Conservation (phyloP, 1,140 invertebrate genomes). For the Camponotus vicinus region DNA sequence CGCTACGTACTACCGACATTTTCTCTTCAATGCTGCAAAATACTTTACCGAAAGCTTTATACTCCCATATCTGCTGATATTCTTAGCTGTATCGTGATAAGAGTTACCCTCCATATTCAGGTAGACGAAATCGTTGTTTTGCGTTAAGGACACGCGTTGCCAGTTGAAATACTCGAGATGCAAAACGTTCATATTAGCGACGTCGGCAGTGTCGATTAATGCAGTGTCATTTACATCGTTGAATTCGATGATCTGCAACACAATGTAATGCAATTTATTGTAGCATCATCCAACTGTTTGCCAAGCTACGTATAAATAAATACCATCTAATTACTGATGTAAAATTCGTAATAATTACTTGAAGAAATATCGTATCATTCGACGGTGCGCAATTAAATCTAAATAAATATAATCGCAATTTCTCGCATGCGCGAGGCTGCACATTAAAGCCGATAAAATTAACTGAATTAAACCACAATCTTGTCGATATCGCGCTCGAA, state of each 20-base stretch:
- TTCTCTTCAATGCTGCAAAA: slow-evolving; percentile 40
- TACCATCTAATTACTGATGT: too few relatives aligned
- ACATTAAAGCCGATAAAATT: slow-evolving; percentile 27
- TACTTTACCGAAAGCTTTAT: slow-evolving; percentile 80
- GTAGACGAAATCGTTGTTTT: slow-evolving; percentile 81
- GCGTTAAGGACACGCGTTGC: slow-evolving; percentile 78
- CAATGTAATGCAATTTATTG: neutral
- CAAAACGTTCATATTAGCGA: slow-evolving; percentile 75
- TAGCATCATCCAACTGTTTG: neutral
- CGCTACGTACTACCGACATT: slow-evolving; percentile 29
- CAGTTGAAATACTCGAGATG: slow-evolving; percentile 82
- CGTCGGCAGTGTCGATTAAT: slow-evolving; percentile 78
- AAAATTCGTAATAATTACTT: neutral
- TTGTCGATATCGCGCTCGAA: slow-evolving; percentile 1
- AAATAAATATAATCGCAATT: slow-evolving; percentile 32
- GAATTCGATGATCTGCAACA: slow-evolving; percentile 87
- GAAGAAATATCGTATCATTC: neutral
- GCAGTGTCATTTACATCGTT: slow-evolving; percentile 87
- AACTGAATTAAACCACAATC: slow-evolving; percentile 12
- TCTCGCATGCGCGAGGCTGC: neutral
- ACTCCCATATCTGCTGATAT: slow-evolving; percentile 79
- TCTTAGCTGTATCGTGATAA: slow-evolving; percentile 74
- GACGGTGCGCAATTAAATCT: neutral
- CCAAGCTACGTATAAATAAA: neutral
- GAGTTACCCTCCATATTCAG: slow-evolving; percentile 83